Evolutionary conservation across 2,113 vertebrate genomes (phyloP).

Genomic region (Pseudorhombus dupliciocellatus): DNA sequence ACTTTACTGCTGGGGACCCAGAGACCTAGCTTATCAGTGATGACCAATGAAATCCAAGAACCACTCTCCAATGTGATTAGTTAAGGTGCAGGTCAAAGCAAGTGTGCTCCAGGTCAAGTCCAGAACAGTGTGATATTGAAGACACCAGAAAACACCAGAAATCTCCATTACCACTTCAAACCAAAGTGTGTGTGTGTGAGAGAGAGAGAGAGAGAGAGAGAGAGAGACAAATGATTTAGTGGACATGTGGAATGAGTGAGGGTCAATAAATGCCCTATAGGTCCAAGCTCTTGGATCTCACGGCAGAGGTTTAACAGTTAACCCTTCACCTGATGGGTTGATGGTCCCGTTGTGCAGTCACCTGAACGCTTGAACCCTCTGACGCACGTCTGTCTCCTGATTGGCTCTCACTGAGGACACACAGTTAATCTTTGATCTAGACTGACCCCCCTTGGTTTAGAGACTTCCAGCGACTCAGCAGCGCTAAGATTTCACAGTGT

Average conservation of each 20-base stretch:
- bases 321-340: slow-evolving; percentile 44
- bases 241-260: slow-evolving; percentile 43
- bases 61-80: slow-evolving; percentile 24
- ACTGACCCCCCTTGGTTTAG: slow-evolving; percentile 6
- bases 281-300: background rate
- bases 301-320: slow-evolving; percentile 50
- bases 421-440: slow-evolving; percentile 67
- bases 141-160: no score
- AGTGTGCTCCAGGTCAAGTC: slow-evolving; percentile 8
- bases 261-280: slow-evolving; percentile 7
- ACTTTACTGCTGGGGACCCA: slow-evolving; percentile 56
- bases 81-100: slow-evolving; percentile 13
- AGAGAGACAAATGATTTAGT: slow-evolving; percentile 47
- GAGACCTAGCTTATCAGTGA: slow-evolving; percentile 44
- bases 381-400: slow-evolving; percentile 19
- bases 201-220: no score
- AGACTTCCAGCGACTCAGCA: slow-evolving; percentile 11
- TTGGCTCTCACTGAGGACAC: slow-evolving; percentile 41
- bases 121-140: background rate
- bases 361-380: slow-evolving; percentile 41
- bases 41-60: slow-evolving; percentile 28
- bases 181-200: no score
- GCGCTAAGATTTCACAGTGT: background rate
- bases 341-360: slow-evolving; percentile 44
- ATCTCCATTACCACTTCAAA: no score